A percentile compares a stretch with the other conserved stretches of the same genome.
These are phyloP conservation scores for Drosophila meridiana DNA, from an alignment of 2,888 invertebrate genomes.

Conservation along the genomic window DNA sequence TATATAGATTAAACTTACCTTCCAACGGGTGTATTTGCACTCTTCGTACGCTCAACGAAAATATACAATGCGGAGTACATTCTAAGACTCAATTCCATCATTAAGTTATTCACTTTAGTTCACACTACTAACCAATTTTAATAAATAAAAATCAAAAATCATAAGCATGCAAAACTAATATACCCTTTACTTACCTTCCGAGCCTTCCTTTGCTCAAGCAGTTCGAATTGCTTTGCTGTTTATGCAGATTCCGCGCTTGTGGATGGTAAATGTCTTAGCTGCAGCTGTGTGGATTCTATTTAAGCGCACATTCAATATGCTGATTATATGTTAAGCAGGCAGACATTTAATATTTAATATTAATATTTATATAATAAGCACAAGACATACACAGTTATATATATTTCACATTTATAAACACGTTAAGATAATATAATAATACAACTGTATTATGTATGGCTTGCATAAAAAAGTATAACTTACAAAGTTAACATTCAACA, in stretches of 20 bases:
- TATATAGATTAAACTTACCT: not conserved
- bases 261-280: constrained; percentile 40
- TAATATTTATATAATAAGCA: not conserved
- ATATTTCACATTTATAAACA: not conserved
- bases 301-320: not conserved
- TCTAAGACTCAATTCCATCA: not conserved
- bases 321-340: no score
- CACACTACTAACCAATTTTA: no score
- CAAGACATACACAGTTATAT: not conserved
- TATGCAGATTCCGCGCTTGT: constrained; percentile 56
- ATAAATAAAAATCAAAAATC: not conserved
- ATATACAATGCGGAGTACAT: no score
- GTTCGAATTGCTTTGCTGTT: not conserved
- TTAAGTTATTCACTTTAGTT: no score
- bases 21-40: not conserved
- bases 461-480: not conserved
- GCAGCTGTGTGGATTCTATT: constrained; percentile 41
- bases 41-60: no score
- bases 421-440: not conserved
- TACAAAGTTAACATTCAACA: not conserved
- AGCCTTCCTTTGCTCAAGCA: not conserved
- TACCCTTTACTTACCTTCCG: not conserved
- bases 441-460: no score
- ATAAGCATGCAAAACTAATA: not conserved
- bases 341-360: not conserved